phyloP scores from a whole-genome alignment of 2,797 vertebrate species.

The Gambelia wislizenii region DNA sequence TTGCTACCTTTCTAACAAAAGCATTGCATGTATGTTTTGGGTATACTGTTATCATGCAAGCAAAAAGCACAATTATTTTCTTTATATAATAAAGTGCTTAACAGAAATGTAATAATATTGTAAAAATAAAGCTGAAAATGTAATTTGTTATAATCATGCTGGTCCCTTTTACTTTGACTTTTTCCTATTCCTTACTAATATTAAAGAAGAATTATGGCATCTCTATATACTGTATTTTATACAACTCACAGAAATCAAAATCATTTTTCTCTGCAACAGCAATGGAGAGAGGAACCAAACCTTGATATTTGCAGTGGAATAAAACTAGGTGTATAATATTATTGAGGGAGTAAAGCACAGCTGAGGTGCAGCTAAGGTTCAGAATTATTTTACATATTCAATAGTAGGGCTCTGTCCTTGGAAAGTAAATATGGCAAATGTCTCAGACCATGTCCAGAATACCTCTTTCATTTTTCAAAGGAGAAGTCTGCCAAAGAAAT shows the following conservation, averaged over 20 bases:
- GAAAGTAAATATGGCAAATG: neutral
- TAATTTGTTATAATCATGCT: neutral
- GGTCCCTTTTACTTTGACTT: neutral
- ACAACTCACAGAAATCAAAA: neutral
- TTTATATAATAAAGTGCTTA: neutral
- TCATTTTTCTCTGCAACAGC: neutral
- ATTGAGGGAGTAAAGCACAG: neutral
- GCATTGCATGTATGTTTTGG: neutral
- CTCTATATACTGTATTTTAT: neutral
- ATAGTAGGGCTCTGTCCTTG: neutral
- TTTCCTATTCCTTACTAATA: neutral
- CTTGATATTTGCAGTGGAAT: neutral
- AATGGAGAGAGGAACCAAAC: neutral
- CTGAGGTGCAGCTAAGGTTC: neutral
- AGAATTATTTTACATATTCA: neutral
- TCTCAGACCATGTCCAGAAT: too few species aligned
- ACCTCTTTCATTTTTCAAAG: neutral
- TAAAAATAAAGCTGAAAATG: constrained; percentile 1
- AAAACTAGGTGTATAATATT: neutral
- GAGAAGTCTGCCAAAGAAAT: neutral
- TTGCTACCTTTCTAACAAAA: neutral
- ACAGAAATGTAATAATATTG: neutral
- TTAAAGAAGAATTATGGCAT: neutral
- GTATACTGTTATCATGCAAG: neutral
- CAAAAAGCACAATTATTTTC: neutral